phyloP scores from a whole-genome alignment of 2,888 invertebrate species.

The Periphyllus acericola region DNA sequence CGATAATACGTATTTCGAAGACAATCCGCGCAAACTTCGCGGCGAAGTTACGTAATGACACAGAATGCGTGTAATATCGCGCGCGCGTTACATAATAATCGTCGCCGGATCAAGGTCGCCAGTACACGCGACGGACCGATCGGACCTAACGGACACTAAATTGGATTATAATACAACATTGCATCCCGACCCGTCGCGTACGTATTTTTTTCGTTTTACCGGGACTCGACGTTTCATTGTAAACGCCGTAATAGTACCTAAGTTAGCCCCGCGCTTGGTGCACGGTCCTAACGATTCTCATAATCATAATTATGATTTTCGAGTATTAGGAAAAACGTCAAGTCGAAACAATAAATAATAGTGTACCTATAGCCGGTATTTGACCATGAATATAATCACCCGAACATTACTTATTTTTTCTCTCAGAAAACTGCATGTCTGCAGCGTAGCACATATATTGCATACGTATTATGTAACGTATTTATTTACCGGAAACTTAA shows the following conservation, averaged over 20 bases:
- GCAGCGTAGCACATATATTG: not conserved
- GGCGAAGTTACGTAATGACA: not conserved
- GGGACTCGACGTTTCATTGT: not conserved
- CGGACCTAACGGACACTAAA: not conserved
- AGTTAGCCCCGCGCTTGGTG: too few relatives aligned
- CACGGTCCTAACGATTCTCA: not conserved
- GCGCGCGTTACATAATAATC: not conserved
- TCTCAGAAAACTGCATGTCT: not conserved
- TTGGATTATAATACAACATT: too few relatives aligned
- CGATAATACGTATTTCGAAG: not conserved
- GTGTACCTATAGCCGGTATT: too few relatives aligned
- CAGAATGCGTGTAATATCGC: too few relatives aligned
- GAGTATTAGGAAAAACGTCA: not conserved
- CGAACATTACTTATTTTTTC: not conserved
- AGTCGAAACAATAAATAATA: not conserved
- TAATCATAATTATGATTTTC: not conserved
- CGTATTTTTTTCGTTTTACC: too few relatives aligned
- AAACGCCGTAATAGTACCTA: not conserved
- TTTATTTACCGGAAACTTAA: constrained; percentile 7
- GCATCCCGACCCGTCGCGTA: too few relatives aligned
- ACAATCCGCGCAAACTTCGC: not conserved
- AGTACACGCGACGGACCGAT: not conserved
- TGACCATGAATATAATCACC: not conserved
- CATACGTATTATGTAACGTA: not conserved
- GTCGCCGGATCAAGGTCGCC: not conserved